Evolutionary conservation across 2,113 vertebrate genomes (phyloP), one percentile per base, ranked within the genome.

Genomic region (Aegithalos caudatus): DNA sequence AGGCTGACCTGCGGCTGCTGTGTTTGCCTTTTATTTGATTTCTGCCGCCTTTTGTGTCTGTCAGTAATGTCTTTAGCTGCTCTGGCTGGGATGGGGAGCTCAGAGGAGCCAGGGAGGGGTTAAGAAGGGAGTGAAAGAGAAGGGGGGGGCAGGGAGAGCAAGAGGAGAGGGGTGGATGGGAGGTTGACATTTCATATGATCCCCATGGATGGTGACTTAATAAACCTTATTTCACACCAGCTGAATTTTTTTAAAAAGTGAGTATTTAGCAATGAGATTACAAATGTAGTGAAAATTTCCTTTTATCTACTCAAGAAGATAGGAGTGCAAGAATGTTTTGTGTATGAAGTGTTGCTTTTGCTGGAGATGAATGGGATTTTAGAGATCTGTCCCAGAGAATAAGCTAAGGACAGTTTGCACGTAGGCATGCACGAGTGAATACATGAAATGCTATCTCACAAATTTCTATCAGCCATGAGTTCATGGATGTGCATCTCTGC

Each of bases 21-120:
- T 92, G 11, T 97, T 98, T 97, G 97, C 97, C 97, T 98, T 98
- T 98, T 98, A 98, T 98, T 98, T 98, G 97, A 98, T 98, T 98
- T 98, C 98, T 98, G 97, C 98, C 96, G 97, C 98, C 97, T 98
- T 98, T 98, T 96, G 98, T 97, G 98, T 98, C 98, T 98, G 97
- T 97, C 92, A 90, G 97, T 98, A 98, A 98, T 95, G 73, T 97
- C 96, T 98, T 97, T 97, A 98, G 97, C 96, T 97, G 93, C 95
- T 93, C 97, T 94, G 96, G 97, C 97, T 97, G 95, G 97, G 94
- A 90, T 51, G 88, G 95, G 95, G 89, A 97, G 96, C 97, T 97
- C 98, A 97, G 91, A 74, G 93, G 93, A 96, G 97, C 94, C 74
- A 40, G 71, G 93, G 95, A 93, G 94, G 85, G 77, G 89, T 69